A percentile compares a stretch with the other conserved stretches of the same genome.
Conservation (phyloP, 2,113 vertebrate species). For the Raja brachyura region DNA sequence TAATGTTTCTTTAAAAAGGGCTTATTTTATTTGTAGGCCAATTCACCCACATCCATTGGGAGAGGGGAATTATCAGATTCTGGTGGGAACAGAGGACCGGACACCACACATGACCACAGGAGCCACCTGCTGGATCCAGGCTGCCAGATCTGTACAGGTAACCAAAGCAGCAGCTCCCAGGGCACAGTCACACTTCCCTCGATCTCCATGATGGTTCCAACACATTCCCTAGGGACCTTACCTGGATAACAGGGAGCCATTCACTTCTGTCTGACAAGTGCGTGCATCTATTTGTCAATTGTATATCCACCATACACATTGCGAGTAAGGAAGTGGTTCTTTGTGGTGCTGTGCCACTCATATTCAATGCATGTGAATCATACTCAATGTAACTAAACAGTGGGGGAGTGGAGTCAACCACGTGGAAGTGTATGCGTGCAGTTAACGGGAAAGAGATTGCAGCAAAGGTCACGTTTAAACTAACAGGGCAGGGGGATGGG, state of each 20-base stretch:
- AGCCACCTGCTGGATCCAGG: conserved; percentile 42
- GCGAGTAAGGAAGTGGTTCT: not conserved
- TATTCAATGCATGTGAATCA: not conserved
- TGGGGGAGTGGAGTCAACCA: too few relatives aligned
- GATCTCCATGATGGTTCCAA: not conserved
- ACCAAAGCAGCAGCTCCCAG: not conserved
- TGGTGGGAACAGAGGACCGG: not conserved
- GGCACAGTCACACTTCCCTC: not conserved
- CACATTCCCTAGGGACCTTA: not conserved
- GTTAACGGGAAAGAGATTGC: too few relatives aligned
- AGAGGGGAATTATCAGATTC: not conserved
- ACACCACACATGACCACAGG: conserved; percentile 41
- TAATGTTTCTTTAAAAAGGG: too few relatives aligned
- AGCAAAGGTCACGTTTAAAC: too few relatives aligned
- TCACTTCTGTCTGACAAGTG: not conserved
- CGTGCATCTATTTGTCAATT: too few relatives aligned
- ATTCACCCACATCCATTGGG: not conserved
- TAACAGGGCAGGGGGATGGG: too few relatives aligned
- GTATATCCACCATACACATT: not conserved
- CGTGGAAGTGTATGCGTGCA: too few relatives aligned
- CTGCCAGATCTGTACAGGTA: conserved; percentile 45
- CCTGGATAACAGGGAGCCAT: not conserved
- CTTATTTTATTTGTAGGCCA: not conserved
- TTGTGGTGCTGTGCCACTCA: not conserved
- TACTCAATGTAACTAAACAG: too few relatives aligned